Percentiles rank a stretch among this genome's conserved stretches.
Conservation (phyloP, 2,113 vertebrate genomes). For the Thinocorus orbignyianus region DNA sequence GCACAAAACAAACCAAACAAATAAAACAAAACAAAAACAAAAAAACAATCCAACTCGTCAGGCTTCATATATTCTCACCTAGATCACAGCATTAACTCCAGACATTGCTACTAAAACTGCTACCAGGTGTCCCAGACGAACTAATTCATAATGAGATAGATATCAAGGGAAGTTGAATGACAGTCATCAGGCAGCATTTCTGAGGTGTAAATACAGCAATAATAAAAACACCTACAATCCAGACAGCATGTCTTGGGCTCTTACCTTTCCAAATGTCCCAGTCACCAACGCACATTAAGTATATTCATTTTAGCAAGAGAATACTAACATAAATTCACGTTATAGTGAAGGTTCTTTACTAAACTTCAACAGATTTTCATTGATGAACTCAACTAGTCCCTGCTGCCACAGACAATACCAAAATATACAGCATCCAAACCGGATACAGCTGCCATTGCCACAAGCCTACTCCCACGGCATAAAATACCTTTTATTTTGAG, state of each 20-base stretch:
- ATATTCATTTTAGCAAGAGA: not conserved
- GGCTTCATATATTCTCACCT: not conserved
- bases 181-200: not conserved
- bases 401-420: not conserved
- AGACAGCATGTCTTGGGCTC: not conserved
- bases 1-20: not conserved
- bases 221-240: not conserved
- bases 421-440: not conserved
- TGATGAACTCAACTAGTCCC: not conserved
- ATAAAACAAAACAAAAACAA: not conserved
- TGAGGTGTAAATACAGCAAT: not conserved
- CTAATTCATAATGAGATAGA: not conserved
- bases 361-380: not conserved
- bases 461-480: too few relatives aligned
- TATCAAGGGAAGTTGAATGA: not conserved
- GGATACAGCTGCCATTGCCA: not conserved
- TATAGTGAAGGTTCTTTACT: not conserved
- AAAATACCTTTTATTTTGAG: not conserved
- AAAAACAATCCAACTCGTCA: not conserved
- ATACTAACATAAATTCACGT: not conserved
- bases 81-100: not conserved
- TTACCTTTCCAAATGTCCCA: not conserved
- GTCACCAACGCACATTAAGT: not conserved
- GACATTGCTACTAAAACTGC: not conserved
- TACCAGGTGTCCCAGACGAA: not conserved